Base-by-base conservation (phyloP, 1,140 invertebrate genomes). In the Ceratitis capitata region DNA sequence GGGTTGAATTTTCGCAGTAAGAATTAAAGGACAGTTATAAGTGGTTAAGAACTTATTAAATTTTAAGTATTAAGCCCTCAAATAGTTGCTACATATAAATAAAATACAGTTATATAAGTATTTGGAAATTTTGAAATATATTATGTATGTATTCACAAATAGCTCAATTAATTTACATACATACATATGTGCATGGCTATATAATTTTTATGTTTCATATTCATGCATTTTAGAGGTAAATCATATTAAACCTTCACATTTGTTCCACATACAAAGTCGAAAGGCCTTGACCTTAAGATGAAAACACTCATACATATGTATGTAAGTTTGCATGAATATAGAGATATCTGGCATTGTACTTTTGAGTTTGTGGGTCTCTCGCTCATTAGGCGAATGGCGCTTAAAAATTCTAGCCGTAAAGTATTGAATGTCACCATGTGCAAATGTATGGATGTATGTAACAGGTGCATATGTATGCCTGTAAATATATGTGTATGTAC, bases 231-330 rank as follows among this genome's bases (percentile, higher is more conserved):
- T 56, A 56, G 10, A 49, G 47, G 23, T 23, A 49, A 32, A 23
- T 12, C 12, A 19, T 69, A 69, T 19, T 69, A 69, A 69, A 69
- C 32, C 58, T 69, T 69, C 29, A 29, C 61, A 69, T 29, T 69
- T 32, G 32, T 69, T 69, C n/a, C 6, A 19, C 61, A 19, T 69
- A 19, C 32, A 29, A 69, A 69, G 61, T 32, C 39, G 10, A 69
- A 69, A 69, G 32, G 32, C 61, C 61, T 69, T 69, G 61, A 69
- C 61, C 61, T 69, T 69, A 69, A 69, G 61, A 35, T 69, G 61
- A 14, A 58, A 53, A 53, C 51, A 19, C n/a, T 26, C 26, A 58
- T 26, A 26, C n/a, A 61, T 2, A 16, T 7, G 14, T 32, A 16
- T 29, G 39, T 19, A 19, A 53, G 5, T 16, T 16, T 64, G 32